Percentiles rank a stretch among this genome's conserved stretches.
These are phyloP conservation scores for Balaeniceps rex DNA, from an alignment of 2,113 vertebrate species.

Conservation along the genomic window DNA sequence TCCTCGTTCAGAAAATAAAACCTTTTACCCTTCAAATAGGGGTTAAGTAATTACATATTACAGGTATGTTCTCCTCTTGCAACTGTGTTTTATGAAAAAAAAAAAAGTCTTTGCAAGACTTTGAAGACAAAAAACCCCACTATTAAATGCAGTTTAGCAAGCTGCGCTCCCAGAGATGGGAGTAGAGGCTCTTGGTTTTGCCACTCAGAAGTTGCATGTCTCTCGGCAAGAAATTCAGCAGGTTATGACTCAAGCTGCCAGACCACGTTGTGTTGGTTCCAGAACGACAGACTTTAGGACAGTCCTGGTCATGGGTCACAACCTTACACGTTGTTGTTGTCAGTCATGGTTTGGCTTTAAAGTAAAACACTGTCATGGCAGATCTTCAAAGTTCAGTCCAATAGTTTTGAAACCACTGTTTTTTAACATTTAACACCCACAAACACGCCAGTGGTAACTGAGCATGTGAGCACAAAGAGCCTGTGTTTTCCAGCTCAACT, in stretches of 20 bases:
- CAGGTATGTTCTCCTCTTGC: fast-evolving
- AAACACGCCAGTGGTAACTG: fast-evolving
- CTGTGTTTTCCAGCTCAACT: background rate
- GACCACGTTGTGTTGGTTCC: background rate
- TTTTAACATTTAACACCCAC: background rate
- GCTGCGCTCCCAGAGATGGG: fast-evolving
- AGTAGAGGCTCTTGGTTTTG: background rate
- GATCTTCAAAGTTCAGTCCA: background rate
- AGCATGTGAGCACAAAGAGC: background rate
- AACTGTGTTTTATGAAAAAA: background rate
- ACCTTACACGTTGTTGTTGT: background rate
- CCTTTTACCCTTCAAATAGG: background rate
- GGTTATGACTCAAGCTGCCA: background rate
- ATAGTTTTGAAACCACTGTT: fast-evolving
- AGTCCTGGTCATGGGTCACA: background rate
- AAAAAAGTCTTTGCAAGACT: background rate
- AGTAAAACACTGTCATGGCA: fast-evolving
- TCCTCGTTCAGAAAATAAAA: background rate
- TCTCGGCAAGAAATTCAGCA: background rate
- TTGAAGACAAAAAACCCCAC: fast-evolving
- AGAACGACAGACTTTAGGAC: background rate
- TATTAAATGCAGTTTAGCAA: background rate
- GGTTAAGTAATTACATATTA: too few species aligned
- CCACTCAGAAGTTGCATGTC: fast-evolving
- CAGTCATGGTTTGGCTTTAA: background rate